A percentile compares a stretch with the other conserved stretches of the same genome.
Conservation (phyloP, 1,140 invertebrate species). For the Drosophila bipectinata region DNA sequence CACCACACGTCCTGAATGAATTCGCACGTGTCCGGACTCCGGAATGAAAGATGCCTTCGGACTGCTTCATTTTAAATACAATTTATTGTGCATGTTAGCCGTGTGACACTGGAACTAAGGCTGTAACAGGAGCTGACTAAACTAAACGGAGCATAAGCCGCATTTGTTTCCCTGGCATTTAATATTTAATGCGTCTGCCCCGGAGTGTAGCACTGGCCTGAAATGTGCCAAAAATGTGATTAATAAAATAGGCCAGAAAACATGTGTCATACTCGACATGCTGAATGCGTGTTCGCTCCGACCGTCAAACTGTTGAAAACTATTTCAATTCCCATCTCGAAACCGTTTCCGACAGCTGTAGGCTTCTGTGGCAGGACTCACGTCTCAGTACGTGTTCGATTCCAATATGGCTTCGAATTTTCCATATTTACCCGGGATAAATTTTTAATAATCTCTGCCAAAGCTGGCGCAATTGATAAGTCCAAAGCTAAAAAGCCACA, state of each 20-base stretch:
- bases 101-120: constrained; percentile 28
- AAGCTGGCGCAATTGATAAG: constrained; percentile 50
- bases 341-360: constrained; percentile 15
- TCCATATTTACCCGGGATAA: constrained; percentile 45
- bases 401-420: constrained; percentile 54
- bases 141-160: constrained; percentile 57
- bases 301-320: constrained; percentile 32
- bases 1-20: constrained; percentile 51
- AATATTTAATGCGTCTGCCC: constrained; percentile 65
- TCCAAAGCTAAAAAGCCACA: constrained; percentile 20
- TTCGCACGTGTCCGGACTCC: constrained; percentile 75
- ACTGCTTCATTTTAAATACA: constrained; percentile 78
- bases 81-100: constrained; percentile 72
- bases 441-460: constrained; percentile 37
- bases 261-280: constrained; percentile 53
- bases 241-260: constrained; percentile 66
- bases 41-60: constrained; percentile 55
- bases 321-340: constrained; percentile 36
- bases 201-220: constrained; percentile 2
- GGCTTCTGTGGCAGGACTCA: constrained; percentile 38
- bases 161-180: constrained; percentile 62
- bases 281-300: constrained; percentile 19
- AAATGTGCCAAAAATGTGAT: constrained; percentile 53
- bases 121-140: constrained; percentile 26
- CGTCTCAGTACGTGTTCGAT: constrained; percentile 66